Base-by-base conservation (phyloP, 2,113 vertebrate genomes). In the Trematocara variabile region DNA sequence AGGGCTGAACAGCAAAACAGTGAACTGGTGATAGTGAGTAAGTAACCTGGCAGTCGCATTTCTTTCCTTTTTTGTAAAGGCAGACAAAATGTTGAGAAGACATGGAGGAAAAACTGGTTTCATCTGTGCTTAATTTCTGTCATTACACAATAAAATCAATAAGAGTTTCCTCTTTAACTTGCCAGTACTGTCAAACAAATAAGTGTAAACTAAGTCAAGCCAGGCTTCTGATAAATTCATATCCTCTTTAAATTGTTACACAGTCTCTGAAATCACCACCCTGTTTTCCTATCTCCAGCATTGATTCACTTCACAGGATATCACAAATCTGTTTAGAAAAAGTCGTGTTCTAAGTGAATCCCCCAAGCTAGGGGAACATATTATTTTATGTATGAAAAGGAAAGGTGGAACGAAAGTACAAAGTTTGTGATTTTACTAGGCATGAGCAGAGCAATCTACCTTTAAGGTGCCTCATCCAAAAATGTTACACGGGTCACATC, bases 31-130 rank as follows among this genome's bases (percentile, higher is more conserved):
- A 46, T 73, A 73, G 13, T 39, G 12, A 68, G n/a, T 28, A 28
- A 70, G 20, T 70, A 70, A 70, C 39, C 20, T 9, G 6, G 13
- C 20, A 73, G 5, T 48, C 3, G 1, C 58, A 37, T 48, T 48
- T n/a, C 14, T 75, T 75, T 73, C 20, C 13, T 46, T 70, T 73
- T 73, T 70, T 70, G 33, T 44, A 75, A 75, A 73, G 41, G 8
- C 25, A 48, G 5, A 0, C 0, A 0, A 48, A 46, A 30, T 48
- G 5, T 11, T 75, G 9, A 30, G 44, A 75, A 46, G 1, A 22
- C 41, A 46, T 7, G 3, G 20, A 46, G 6, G 9, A 4, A 28
- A 73, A 73, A 46, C 3, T 14, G 22, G 39, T 16, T 46, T 46
- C 7, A 25, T 44, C 20, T 46, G 65, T 46, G 39, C 68, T 16